Base-by-base conservation (phyloP, 2,113 vertebrate genomes). In the Ammospiza nelsoni region DNA sequence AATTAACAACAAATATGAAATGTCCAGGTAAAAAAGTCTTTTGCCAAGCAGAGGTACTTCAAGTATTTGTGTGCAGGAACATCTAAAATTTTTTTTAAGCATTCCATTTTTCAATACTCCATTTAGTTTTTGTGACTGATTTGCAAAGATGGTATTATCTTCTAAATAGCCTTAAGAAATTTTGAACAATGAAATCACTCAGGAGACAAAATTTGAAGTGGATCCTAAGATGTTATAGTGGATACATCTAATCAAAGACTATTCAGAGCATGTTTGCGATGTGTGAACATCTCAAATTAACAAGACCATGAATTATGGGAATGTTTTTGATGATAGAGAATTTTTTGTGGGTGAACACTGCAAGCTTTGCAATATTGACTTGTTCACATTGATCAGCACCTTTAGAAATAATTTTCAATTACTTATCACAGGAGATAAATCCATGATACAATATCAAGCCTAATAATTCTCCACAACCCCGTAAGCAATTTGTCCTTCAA, bases 341-440 rank as follows among this genome's bases (percentile, higher is more conserved):
- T 46, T 74, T 94, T 92, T 77, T 71, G 46, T 74, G 31, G 29
- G 65, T 84, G 67, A 94, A 59, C 13, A 59, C 13, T 4, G 1
- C 21, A 62, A 62, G 19, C 46, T 83, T 65, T 3, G 0, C 5
- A 5, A 16, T 72, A 90, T 81, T 81, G 75, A 88, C 83, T 95
- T 81, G 65, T 71, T 83, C 44, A 71, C 22, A 84, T 77, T 86
- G 85, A 88, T 80, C 75, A 93, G 63, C 35, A 84, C 33, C 61
- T 86, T 91, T 65, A 90, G 72, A 92, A 95, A 90, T 67, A 94
- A 86, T 86, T 89, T 95, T 91, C 35, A 59, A 44, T 91, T 88
- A 75, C 78, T 89, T 93, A 86, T 84, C 75, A 10, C 13, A 57
- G 48, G 72, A 90, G 61, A 90, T 51, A 94, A 88, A 73, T 90